phyloP scores from a whole-genome alignment of 2,113 vertebrate species.

The mouse (Mus musculus) region GRCm39 chr5:21760501-21761000 shows the following conservation, averaged over 20 bases:
- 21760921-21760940: background rate
- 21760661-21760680: background rate
- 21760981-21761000: background rate
- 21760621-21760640: background rate
- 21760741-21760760: background rate
- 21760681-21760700: background rate
- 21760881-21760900: background rate
- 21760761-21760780: background rate
- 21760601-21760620: background rate
- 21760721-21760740: background rate
- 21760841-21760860: background rate
- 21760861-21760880: background rate
- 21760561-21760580: too few species aligned
- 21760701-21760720: background rate
- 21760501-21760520: background rate
- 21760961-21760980: background rate
- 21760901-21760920: background rate
- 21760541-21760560: background rate
- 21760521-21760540: background rate
- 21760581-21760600: background rate
- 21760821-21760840: background rate
- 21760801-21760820: background rate
- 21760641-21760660: background rate
- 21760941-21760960: background rate
- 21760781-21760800: background rate